Evolutionary conservation across 2,113 vertebrate genomes (phyloP), one percentile per base, ranked within the genome.

Genomic region (Sinocyclocheilus grahami): DNA sequence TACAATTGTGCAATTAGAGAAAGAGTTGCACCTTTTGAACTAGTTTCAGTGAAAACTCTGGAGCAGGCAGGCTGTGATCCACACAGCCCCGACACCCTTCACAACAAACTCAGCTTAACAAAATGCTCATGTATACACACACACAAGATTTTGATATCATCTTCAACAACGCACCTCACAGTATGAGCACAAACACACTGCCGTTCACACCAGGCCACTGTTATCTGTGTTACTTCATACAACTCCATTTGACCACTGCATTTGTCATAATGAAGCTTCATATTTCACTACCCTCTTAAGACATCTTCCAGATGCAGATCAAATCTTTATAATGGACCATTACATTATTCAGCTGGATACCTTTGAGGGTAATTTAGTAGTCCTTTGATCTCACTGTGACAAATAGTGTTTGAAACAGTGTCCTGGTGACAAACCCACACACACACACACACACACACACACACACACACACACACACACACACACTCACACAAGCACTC

Each of bases 391-490:
- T n/a, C n/a, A n/a, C n/a, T 89, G 88, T 33, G 76, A 90, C 91
- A 92, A 86, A 89, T 80, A n/a, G 71, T 83, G 87, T 91, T 89
- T 88, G 86, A 90, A 92, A 87, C 87, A 76, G 42, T 84, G 76
- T 82, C 87, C 22, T 12, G 22, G 37, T 42, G 42, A 30, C 33
- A 55, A 48, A n/a, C 65, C 7, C 42, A 58, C 33, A 33, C 78
- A 27, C 27, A 27, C 27, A 27, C 27, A 27, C 27, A 27, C 27
- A 27, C 27, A 27, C 27, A 27, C 27, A 27, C 27, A 27, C 27
- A 27, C 27, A 27, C 27, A 27, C 27, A 75, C 30, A 24, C 69
- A 42, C 55, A 84, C 65, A 75, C 81, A 85, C 78, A 75, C 42
- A 30, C 48, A 16, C 37, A 84, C 82, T 46, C 9, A 53, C 75